Evolutionary conservation across 1,140 invertebrate genomes (phyloP), one percentile per base, ranked within the genome.

Genomic region (Protaetia brevitarsis): DNA sequence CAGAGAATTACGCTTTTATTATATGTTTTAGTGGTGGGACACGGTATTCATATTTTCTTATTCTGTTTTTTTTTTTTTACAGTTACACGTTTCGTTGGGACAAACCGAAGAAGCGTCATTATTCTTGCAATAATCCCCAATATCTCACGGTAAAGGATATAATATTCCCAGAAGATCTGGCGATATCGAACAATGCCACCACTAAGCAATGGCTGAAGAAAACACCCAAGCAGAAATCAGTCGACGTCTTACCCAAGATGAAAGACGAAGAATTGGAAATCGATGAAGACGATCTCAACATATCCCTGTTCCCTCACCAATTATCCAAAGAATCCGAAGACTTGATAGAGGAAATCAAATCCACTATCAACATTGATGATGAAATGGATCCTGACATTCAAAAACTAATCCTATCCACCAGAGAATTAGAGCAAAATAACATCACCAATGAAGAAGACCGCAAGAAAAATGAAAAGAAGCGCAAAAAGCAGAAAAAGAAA

Each of bases 181-280:
- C 34, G 3, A 10, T 59, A 5, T 68, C 68, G 7, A 72, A 72
- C 51, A 71, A 69, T 6, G n/a, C 51, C n/a, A 68, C 71, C 1
- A 10, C 67, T 31, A 37, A 69, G n/a, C 60, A 63, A 64, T 74
- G 72, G 72, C 63, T 69, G 0, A 69, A 60, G 19, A 72, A 72
- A 66, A 66, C 56, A 19, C 69, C 71, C 5, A 68, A 69, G 28
- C 29, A 71, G 29, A 68, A 59, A 59, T 68, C 66, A 3, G 66
- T 63, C 27, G 51, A 45, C 5, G 11, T 11, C 4, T 5, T 31
- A 13, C 28, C 23, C 21, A 29, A 31, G 16, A 45, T 29, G 0
- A 21, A 19, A 3, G 41, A 51, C 13, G 16, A 45, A 3, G 41
- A 19, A 5, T 19, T 51, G 4, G 41, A 51, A 23, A 21, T n/a